phyloP scores from a whole-genome alignment of 92 coral and sea anemone species.

The Porites divaricata region DNA sequence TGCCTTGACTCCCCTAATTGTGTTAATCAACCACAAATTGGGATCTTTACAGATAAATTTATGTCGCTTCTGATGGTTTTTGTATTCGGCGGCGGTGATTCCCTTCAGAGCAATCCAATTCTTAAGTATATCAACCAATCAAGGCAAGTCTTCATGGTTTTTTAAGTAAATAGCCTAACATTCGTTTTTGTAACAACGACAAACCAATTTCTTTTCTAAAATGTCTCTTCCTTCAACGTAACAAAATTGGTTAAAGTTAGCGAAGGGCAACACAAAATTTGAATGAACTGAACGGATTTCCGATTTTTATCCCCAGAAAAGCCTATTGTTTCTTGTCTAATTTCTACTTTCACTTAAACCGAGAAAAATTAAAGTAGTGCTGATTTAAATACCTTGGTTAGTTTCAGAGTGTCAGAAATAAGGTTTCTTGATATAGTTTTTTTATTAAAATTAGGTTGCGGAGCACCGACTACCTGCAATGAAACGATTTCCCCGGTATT shows the following conservation, averaged over 20 bases:
- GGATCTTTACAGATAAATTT: conserved; percentile 24
- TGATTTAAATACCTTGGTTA: too few relatives aligned
- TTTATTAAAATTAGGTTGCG: too few relatives aligned
- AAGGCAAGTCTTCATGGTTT: neutral
- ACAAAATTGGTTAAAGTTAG: neutral
- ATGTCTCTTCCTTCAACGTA: conserved; percentile 30
- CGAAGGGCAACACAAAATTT: neutral
- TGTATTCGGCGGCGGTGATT: neutral
- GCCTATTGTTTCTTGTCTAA: neutral
- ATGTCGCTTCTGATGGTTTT: neutral
- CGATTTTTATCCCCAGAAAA: neutral
- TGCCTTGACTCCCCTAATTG: conserved; percentile 29
- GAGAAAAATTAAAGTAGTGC: too few relatives aligned
- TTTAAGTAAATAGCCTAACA: neutral
- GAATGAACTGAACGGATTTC: neutral
- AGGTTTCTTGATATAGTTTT: too few relatives aligned
- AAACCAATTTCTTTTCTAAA: conserved; percentile 15
- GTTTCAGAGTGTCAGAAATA: too few relatives aligned
- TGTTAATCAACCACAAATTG: conserved; percentile 39
- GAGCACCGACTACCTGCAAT: too few relatives aligned
- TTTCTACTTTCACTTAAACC: neutral
- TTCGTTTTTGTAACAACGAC: neutral
- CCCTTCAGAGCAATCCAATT: neutral
- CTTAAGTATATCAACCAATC: conserved; percentile 9
- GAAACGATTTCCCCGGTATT: too few relatives aligned